These are phyloP conservation scores for Merodon equestris DNA, from an alignment of 2,888 invertebrate genomes.

Conservation along the genomic window DNA sequence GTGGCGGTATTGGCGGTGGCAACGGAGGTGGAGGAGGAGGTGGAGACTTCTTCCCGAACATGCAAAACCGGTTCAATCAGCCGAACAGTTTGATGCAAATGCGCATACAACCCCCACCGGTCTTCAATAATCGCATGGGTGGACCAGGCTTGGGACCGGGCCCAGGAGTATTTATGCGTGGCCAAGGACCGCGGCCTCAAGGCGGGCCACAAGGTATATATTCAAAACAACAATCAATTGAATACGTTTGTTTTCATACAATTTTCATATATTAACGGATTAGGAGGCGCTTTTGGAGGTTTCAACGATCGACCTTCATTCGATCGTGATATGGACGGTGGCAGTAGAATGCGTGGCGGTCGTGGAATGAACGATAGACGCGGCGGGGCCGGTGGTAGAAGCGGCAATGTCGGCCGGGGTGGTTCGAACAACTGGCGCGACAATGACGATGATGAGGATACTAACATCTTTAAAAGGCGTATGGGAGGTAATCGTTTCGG, in stretches of 20 bases:
- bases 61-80: slow-evolving; percentile 78
- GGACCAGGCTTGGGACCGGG: slow-evolving; percentile 69
- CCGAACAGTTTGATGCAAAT: slow-evolving; percentile 77
- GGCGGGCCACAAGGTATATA: slow-evolving; percentile 66
- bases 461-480: slow-evolving; percentile 73
- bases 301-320: slow-evolving; percentile 68
- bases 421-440: slow-evolving; percentile 75
- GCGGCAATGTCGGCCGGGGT: slow-evolving; percentile 71
- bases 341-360: slow-evolving; percentile 51
- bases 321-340: slow-evolving; percentile 70
- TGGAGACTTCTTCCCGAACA: slow-evolving; percentile 75
- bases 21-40: slow-evolving; percentile 71
- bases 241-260: neutral
- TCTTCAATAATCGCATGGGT: slow-evolving; percentile 75
- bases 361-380: slow-evolving; percentile 69
- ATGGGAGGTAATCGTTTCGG: slow-evolving; percentile 72
- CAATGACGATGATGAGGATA: slow-evolving; percentile 74
- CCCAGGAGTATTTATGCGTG: slow-evolving; percentile 69
- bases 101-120: slow-evolving; percentile 76
- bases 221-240: neutral
- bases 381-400: slow-evolving; percentile 70
- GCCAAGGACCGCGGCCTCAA: slow-evolving; percentile 69
- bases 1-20: slow-evolving; percentile 63
- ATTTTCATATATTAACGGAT: neutral
- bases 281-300: slow-evolving; percentile 54